These are phyloP conservation scores for Phasianus colchicus DNA, from an alignment of 2,113 vertebrate genomes.

Conservation along the genomic window DNA sequence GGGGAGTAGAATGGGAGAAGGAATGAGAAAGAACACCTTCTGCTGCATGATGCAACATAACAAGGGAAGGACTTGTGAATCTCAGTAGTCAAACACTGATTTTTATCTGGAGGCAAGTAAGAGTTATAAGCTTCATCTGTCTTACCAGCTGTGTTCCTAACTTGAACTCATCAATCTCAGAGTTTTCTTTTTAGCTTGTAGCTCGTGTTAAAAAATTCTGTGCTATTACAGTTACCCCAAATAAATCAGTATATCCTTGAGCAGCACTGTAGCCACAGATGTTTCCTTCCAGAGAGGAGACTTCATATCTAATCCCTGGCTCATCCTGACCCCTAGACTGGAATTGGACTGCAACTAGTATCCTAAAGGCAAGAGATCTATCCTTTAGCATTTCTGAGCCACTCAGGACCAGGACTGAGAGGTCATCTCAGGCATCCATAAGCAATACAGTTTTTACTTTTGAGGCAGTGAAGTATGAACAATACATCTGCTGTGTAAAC, in stretches of 20 bases:
- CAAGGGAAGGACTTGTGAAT: not conserved
- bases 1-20: not conserved
- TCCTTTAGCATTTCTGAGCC: not conserved
- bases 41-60: not conserved
- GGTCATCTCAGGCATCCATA: not conserved
- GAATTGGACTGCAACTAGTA: not conserved
- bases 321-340: not conserved
- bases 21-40: not conserved
- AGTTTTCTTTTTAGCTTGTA: not conserved
- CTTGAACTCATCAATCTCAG: not conserved
- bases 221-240: not conserved
- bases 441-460: not conserved
- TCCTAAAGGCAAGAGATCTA: not conserved
- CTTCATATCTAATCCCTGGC: not conserved
- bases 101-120: not conserved
- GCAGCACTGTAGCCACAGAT: not conserved
- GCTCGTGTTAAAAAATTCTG: not conserved
- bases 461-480: not conserved
- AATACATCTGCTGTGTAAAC: not conserved
- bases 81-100: not conserved
- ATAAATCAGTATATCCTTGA: not conserved
- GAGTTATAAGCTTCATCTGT: not conserved
- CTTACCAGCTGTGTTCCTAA: not conserved
- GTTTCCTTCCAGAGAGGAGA: not conserved
- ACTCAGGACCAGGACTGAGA: not conserved